Base-by-base conservation (phyloP, 2,888 invertebrate genomes). In the Troglohyphantes excavatus region DNA sequence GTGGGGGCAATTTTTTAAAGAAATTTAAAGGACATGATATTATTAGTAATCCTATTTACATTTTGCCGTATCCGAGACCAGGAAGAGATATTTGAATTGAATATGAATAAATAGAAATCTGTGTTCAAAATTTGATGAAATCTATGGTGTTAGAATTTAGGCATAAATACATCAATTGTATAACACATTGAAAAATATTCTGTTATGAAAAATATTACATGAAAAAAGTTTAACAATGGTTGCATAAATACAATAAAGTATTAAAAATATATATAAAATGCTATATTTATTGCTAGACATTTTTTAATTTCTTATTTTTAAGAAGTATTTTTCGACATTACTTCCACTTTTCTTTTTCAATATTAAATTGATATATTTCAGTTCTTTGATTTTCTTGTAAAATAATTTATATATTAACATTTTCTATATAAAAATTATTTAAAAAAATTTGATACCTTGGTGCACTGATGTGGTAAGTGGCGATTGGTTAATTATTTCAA, bases 51-150 rank as follows among this genome's bases (percentile, higher is more conserved):
- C 61, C 78, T 6, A 33, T 63, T 43, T 79, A 72, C 19, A 19
- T 86, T 9, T 19, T 86, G 26, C 86, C 79, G 0, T 86, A 86
- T 63, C 72, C 86, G 11, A 86, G 78, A 79, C 86, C 86, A 0
- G 79, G 86, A 79, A n/a, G 86, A 23, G 19, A 17, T 46, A 26
- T 70, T 2, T 33, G 39, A 78, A 26, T 2, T 46, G 2, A 27
- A 26, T 59, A 11, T 0, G 23, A 23, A 39, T 5, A 39, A 61
- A 29, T 39, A 0, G 46, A 53, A 13, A 53, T 1, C 53, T 39
- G 53, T 53, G 53, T 53, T n/a, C n/a, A n/a, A 0, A 53, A 39
- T 39, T 39, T 39, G 39, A 39, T 39, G 39, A 3, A 39, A 39
- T n/a, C n/a, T n/a, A n/a, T n/a, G n/a, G n/a, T n/a, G n/a, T n/a